Evolutionary conservation across 2,113 vertebrate species (phyloP).

Genomic region (Crypturellus undulatus): DNA sequence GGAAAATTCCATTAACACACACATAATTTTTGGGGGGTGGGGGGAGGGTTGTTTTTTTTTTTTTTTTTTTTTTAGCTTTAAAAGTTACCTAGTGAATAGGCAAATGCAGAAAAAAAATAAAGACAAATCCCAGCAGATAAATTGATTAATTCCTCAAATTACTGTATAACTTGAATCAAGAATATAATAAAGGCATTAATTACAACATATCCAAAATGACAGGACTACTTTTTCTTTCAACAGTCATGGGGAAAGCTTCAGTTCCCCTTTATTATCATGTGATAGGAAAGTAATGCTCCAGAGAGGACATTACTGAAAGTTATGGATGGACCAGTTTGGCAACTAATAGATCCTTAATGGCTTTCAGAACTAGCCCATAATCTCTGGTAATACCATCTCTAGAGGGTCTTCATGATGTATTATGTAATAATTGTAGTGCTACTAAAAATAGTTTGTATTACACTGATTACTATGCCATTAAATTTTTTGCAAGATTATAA

Average conservation of each 20-base stretch:
- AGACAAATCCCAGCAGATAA: neutral
- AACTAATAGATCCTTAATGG: slow-evolving; percentile 66
- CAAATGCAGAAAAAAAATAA: neutral
- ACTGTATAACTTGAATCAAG: neutral
- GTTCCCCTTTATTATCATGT: neutral
- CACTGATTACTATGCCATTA: neutral
- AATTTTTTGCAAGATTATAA: neutral
- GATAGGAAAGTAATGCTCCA: slow-evolving; percentile 40
- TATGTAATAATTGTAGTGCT: slow-evolving; percentile 37
- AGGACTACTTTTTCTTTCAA: slow-evolving; percentile 15
- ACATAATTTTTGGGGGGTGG: neutral
- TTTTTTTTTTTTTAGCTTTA: neutral
- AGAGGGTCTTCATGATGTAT: slow-evolving; percentile 51
- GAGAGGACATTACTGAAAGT: slow-evolving; percentile 51
- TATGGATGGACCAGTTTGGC: slow-evolving; percentile 62
- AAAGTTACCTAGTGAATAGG: neutral
- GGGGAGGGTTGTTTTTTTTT: too few relatives aligned
- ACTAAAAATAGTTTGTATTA: neutral
- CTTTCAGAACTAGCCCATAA: slow-evolving; percentile 58
- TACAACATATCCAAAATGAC: neutral
- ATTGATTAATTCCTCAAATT: neutral
- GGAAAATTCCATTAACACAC: neutral
- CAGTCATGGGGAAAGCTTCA: neutral
- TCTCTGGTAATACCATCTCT: slow-evolving; percentile 50
- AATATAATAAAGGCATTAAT: slow-evolving; percentile 22